Conservation (phyloP, 2,797 vertebrate species). For the Bufotes viridis region DNA sequence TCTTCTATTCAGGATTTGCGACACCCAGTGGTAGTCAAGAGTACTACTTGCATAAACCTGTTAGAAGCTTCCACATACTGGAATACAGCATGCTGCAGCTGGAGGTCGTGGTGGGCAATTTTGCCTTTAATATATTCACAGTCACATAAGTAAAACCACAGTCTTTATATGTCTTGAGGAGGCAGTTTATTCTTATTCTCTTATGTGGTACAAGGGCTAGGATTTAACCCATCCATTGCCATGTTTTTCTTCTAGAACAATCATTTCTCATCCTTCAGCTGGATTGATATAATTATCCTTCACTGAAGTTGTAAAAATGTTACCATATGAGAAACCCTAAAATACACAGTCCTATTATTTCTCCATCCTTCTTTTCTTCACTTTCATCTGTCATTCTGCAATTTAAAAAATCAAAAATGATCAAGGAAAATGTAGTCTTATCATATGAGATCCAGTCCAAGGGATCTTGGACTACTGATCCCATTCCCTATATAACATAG, state of each 20-base stretch:
- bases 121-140: slow-evolving; percentile 54
- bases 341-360: slow-evolving; percentile 38
- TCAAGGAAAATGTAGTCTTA: neutral
- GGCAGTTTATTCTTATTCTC: slow-evolving; percentile 42
- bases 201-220: slow-evolving; percentile 35
- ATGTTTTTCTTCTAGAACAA: neutral
- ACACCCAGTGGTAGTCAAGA: slow-evolving; percentile 20
- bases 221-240: slow-evolving; percentile 42
- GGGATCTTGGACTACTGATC: neutral
- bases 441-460: neutral
- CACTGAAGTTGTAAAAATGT: neutral
- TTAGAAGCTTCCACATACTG: neutral
- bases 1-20: neutral
- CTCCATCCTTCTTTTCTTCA: slow-evolving; percentile 10
- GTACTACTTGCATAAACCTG: neutral
- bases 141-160: slow-evolving; percentile 48
- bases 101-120: slow-evolving; percentile 29
- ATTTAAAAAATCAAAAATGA: slow-evolving; percentile 13
- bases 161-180: slow-evolving; percentile 53
- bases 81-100: slow-evolving; percentile 28
- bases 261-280: slow-evolving; percentile 3
- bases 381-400: slow-evolving; percentile 27
- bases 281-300: slow-evolving; percentile 20
- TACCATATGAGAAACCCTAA: slow-evolving; percentile 14
- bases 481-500: neutral